Percentiles rank a stretch among this genome's conserved stretches.
These are phyloP conservation scores for Campoletis sonorensis DNA, from an alignment of 1,140 invertebrate species.

Conservation along the genomic window DNA sequence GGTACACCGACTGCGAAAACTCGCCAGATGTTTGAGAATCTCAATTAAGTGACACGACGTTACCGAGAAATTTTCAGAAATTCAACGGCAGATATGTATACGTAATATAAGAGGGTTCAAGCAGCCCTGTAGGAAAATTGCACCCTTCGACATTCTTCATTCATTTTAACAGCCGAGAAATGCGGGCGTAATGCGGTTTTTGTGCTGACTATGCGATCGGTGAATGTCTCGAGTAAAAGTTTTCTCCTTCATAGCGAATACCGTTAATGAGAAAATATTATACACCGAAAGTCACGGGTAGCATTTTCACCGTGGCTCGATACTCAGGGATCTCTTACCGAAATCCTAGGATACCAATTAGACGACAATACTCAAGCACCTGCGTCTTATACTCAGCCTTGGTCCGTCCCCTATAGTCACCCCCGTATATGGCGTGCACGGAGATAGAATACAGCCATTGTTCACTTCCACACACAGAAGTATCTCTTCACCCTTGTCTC, in stretches of 20 bases:
- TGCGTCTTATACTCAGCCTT: constrained; percentile 2
- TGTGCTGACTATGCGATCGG: constrained; percentile 23
- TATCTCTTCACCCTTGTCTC: neutral
- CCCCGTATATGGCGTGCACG: constrained; percentile 11
- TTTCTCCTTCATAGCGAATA: constrained; percentile 55
- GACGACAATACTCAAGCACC: constrained; percentile 56
- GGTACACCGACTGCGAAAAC: too few species aligned
- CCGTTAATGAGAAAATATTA: constrained; percentile 67
- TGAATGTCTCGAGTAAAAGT: constrained; percentile 37
- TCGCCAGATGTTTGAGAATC: too few species aligned
- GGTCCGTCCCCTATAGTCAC: constrained; percentile 1
- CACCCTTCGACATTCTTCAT: neutral
- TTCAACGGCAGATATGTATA: neutral
- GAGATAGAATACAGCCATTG: neutral
- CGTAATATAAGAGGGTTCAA: neutral
- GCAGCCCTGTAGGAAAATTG: neutral
- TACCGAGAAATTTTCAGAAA: too few species aligned
- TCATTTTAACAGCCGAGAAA: neutral
- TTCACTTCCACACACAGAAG: constrained; percentile 4
- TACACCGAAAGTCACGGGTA: constrained; percentile 48
- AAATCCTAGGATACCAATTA: constrained; percentile 66
- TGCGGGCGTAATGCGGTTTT: constrained; percentile 10
- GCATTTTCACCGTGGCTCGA: constrained; percentile 12
- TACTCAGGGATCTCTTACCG: constrained; percentile 8
- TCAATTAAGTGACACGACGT: too few species aligned